phyloP scores from a whole-genome alignment of 2,888 invertebrate genomes.

The Lathronympha strigana region DNA sequence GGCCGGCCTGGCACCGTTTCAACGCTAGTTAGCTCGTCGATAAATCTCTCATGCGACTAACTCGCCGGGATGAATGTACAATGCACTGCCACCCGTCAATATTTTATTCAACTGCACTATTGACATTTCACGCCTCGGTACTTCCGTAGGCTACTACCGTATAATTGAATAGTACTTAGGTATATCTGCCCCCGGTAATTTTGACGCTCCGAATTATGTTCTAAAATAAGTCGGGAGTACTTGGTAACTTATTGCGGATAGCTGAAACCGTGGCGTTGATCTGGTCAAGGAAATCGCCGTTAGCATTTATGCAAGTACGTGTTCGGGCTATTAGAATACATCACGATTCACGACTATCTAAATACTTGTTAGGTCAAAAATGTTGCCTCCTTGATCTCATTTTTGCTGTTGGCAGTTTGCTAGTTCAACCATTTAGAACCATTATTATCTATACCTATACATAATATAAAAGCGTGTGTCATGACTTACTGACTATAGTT shows the following conservation, averaged over 20 bases:
- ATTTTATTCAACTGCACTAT: slow-evolving; percentile 31
- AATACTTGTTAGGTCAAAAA: slow-evolving; percentile 28
- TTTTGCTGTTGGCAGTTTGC: neutral
- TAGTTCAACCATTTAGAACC: slow-evolving; percentile 1
- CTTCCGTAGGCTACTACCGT: slow-evolving; percentile 3
- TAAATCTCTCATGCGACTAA: slow-evolving; percentile 48
- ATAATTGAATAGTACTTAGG: slow-evolving; percentile 1
- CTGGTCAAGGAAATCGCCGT: slow-evolving; percentile 12
- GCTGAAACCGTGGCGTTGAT: neutral
- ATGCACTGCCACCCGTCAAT: slow-evolving; percentile 36
- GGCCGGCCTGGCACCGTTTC: slow-evolving; percentile 47
- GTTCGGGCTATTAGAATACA: slow-evolving; percentile 27
- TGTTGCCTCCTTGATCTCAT: slow-evolving; percentile 22
- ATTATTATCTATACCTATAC: too few species aligned
- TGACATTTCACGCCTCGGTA: slow-evolving; percentile 16
- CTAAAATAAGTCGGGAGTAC: neutral
- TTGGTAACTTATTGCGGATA: neutral
- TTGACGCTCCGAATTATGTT: neutral
- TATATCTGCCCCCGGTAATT: neutral
- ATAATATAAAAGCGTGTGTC: too few species aligned
- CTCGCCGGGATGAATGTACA: slow-evolving; percentile 47
- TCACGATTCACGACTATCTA: slow-evolving; percentile 37
- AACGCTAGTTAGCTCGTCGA: slow-evolving; percentile 48
- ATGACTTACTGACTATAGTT: too few species aligned
- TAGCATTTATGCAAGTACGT: slow-evolving; percentile 24